Conservation (phyloP, 2,113 vertebrate species). For the Dryoscopus gambensis region DNA sequence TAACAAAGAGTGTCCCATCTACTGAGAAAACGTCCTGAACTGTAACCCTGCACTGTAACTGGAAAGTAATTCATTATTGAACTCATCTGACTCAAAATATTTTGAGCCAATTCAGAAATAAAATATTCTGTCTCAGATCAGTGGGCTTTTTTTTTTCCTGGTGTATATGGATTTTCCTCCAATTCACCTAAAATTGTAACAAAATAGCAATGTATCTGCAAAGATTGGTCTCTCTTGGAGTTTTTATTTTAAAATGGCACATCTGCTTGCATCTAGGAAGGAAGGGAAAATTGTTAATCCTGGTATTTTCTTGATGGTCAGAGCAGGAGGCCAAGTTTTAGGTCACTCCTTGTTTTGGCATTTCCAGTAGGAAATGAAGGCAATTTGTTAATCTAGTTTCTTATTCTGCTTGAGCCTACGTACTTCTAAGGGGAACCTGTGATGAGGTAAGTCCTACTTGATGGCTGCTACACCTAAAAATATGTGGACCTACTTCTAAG, state of each 20-base stretch:
- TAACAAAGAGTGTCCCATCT: constrained; percentile 27
- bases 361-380: background rate
- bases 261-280: background rate
- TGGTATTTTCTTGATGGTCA: background rate
- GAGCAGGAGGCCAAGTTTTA: background rate
- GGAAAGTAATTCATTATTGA: constrained; percentile 12
- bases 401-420: background rate
- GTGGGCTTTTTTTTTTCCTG: background rate
- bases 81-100: background rate
- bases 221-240: background rate
- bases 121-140: background rate
- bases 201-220: background rate
- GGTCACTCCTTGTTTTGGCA: background rate
- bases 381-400: background rate
- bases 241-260: background rate
- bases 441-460: background rate
- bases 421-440: background rate
- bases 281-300: background rate
- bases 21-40: background rate
- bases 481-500: background rate
- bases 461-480: background rate
- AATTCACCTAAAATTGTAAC: background rate
- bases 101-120: background rate
- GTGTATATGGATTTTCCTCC: background rate
- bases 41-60: background rate